Evolutionary conservation across 1,140 invertebrate species (phyloP).

Genomic region (Eurytemora carolleeae): DNA sequence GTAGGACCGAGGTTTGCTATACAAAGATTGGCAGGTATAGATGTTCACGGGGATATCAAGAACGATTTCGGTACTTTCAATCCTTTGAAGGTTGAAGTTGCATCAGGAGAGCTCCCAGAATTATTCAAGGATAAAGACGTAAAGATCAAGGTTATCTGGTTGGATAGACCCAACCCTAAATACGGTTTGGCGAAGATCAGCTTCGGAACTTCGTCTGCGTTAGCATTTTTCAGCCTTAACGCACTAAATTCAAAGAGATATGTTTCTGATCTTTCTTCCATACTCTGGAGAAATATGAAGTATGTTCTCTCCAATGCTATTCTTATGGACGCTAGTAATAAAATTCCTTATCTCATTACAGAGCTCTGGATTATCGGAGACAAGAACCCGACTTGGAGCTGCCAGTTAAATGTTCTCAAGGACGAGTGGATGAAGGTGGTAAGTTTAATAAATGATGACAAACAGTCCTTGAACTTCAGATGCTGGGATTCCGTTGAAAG

Average conservation of each 20-base stretch:
- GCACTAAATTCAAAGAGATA: not conserved
- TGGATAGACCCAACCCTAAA: not conserved
- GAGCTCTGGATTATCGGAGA: not conserved
- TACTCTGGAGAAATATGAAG: not conserved
- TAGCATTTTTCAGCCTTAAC: not conserved
- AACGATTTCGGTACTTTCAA: not conserved
- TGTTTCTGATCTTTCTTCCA: not conserved
- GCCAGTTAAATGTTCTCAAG: not conserved
- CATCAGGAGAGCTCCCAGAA: not conserved
- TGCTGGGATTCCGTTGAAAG: not conserved
- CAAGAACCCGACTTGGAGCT: not conserved
- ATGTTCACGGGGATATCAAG: not conserved
- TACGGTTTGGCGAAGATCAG: not conserved
- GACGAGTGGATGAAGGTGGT: not conserved
- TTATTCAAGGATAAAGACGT: not conserved
- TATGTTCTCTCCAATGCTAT: not conserved
- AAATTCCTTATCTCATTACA: not conserved
- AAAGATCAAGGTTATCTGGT: not conserved
- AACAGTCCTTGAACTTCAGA: not conserved
- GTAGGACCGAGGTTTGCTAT: no score
- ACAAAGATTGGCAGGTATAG: no score
- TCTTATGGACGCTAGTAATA: not conserved
- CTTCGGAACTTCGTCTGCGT: not conserved
- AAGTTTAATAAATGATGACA: not conserved
- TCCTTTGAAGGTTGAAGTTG: not conserved